These are phyloP conservation scores for Ranitomeya imitator DNA, from an alignment of 2,113 vertebrate species.

Conservation along the genomic window DNA sequence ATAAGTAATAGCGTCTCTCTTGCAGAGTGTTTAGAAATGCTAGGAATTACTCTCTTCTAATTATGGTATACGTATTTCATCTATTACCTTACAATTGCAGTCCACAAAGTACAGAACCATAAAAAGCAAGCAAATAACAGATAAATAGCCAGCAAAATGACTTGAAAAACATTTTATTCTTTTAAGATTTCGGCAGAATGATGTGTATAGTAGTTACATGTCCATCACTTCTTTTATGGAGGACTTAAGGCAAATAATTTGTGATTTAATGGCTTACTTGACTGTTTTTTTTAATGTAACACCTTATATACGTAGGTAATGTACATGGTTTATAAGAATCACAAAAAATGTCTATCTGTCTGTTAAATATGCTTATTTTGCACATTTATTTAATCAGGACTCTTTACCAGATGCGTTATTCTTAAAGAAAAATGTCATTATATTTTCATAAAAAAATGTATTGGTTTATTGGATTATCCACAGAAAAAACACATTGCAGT, in stretches of 20 bases:
- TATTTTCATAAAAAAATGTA: no score
- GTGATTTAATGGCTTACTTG: neutral
- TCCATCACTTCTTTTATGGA: neutral
- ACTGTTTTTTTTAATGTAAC: neutral
- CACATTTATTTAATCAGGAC: no score
- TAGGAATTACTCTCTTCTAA: constrained; percentile 10
- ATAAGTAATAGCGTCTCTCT: constrained; percentile 20
- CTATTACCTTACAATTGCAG: constrained; percentile 29
- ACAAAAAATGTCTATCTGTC: no score
- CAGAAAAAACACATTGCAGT: no score
- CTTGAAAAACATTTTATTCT: neutral
- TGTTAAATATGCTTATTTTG: no score
- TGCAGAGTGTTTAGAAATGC: constrained; percentile 18
- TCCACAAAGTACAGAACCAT: neutral
- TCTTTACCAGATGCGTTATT: no score
- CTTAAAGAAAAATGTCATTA: no score
- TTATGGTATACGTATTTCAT: constrained; percentile 42
- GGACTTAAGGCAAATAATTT: neutral
- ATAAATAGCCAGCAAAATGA: constrained; percentile 12
- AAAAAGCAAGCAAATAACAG: neutral
- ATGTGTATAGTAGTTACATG: neutral
- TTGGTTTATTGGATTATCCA: no score
- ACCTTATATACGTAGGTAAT: no score
- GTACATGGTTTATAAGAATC: no score
- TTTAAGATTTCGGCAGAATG: neutral